phyloP scores from a whole-genome alignment of 2,888 invertebrate species.

The Rhabditophanes sp. region DNA sequence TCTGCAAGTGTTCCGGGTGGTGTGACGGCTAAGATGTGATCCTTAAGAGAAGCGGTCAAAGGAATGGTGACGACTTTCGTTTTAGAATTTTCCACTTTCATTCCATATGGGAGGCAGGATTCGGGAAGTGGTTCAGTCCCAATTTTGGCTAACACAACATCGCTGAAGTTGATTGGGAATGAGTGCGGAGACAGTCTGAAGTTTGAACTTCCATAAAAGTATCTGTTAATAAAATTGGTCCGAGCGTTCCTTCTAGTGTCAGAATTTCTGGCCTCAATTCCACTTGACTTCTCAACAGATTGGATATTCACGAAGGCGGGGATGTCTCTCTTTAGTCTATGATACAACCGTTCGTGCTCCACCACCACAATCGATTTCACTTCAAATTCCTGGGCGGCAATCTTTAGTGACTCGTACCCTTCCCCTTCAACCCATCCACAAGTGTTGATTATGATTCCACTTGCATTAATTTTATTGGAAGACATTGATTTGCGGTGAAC shows the following conservation, averaged over 20 bases:
- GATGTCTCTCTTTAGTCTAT: slow-evolving; percentile 78
- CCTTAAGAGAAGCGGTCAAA: slow-evolving; percentile 51
- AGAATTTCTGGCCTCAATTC: too few relatives aligned
- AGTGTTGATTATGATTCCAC: slow-evolving; percentile 83
- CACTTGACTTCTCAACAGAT: too few relatives aligned
- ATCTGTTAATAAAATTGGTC: background rate
- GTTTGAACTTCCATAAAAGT: background rate
- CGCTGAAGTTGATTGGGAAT: slow-evolving; percentile 54
- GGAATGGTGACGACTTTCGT: slow-evolving; percentile 26
- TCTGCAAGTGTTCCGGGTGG: slow-evolving; percentile 58
- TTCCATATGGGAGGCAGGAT: slow-evolving; percentile 87
- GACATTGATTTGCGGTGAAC: slow-evolving; percentile 65
- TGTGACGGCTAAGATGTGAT: slow-evolving; percentile 74
- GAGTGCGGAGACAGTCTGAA: slow-evolving; percentile 33
- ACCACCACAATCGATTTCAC: slow-evolving; percentile 83
- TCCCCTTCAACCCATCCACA: slow-evolving; percentile 88
- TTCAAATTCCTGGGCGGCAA: slow-evolving; percentile 80
- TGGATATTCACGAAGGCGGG: slow-evolving; percentile 75
- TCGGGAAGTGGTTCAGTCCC: slow-evolving; percentile 64
- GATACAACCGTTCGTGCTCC: slow-evolving; percentile 86
- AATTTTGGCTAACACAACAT: slow-evolving; percentile 46
- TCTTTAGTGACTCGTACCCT: slow-evolving; percentile 62
- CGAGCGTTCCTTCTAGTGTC: background rate
- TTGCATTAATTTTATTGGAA: slow-evolving; percentile 17
- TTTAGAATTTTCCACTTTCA: slow-evolving; percentile 64